Evolutionary conservation across 2,113 vertebrate genomes (phyloP), one percentile per base, ranked within the genome.

Genomic region (Antechinus flavipes): DNA sequence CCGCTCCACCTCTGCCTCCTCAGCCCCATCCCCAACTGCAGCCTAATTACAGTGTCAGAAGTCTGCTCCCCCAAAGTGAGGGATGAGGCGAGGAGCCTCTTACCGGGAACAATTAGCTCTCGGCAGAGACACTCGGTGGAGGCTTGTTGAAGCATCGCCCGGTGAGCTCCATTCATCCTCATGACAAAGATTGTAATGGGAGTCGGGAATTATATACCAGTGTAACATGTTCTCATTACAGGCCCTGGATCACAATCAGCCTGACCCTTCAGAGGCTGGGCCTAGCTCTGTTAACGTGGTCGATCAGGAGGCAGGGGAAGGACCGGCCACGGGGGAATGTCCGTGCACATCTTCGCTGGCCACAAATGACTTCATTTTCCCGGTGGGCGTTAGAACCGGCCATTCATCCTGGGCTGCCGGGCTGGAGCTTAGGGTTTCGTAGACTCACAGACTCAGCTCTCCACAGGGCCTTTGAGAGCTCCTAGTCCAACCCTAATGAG

Each of bases 91-190:
- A 8, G 23, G 0, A 0, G 27, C 46, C 42, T 35, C 90, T 50
- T 0, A 0, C 0, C 11, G 56, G 49, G 61, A 42, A 58, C 5
- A 47, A 91, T 56, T 76, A 52, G 6, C 1, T 25, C 24, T 0
- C 7, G 3, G 8, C 61, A 6, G 3, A 4, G 2, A 27, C 1
- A 0, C 2, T 0, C 22, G 1, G 0, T 25, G 26, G 0, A 27
- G 35, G 55, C 14, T 30, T 24, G 24, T 61, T 30, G 25, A 3
- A 16, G 23, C 26, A 54, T 0, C 0, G 47, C 35, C 0, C 50
- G 0, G 0, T 0, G 0, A 35, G 16, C 2, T 89, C 24, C 7
- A 3, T 14, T 58, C n/a, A 8, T 46, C n/a, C 61, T 42, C 52
- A 1, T 8, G 93, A 47, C 50, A 16, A 47, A 50, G 89, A 46